These are phyloP conservation scores for Callaeas wilsoni DNA, from an alignment of 2,113 vertebrate species.

Conservation along the genomic window DNA sequence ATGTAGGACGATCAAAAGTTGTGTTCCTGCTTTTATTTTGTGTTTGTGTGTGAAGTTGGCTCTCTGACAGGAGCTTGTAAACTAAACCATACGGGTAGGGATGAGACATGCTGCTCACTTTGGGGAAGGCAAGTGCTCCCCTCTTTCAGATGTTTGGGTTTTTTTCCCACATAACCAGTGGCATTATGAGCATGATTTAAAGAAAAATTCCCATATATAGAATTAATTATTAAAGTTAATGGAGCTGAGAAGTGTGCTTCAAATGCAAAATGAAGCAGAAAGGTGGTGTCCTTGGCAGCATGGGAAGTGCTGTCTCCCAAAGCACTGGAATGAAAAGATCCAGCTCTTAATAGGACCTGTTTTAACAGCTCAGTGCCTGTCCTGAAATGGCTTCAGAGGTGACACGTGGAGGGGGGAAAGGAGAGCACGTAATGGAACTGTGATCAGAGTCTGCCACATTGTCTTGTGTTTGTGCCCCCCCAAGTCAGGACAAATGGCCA, in stretches of 20 bases:
- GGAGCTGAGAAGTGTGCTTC: background rate
- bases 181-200: background rate
- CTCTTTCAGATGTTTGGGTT: background rate
- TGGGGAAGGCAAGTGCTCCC: background rate
- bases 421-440: background rate
- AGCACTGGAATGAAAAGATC: background rate
- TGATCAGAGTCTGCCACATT: fast-evolving
- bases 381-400: background rate
- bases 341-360: background rate
- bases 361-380: background rate
- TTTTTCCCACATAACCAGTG: background rate
- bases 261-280: background rate
- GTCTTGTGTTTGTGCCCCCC: background rate
- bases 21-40: constrained; percentile 34
- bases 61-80: constrained; percentile 8
- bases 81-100: background rate
- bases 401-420: fast-evolving
- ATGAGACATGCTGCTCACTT: background rate
- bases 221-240: background rate
- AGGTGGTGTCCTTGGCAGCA: background rate
- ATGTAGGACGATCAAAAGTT: constrained; percentile 14
- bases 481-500: background rate
- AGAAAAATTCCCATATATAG: background rate
- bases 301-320: background rate
- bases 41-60: constrained; percentile 17